These are phyloP conservation scores for Mimachlamys varia DNA, from an alignment of 2,888 invertebrate genomes.

Conservation along the genomic window DNA sequence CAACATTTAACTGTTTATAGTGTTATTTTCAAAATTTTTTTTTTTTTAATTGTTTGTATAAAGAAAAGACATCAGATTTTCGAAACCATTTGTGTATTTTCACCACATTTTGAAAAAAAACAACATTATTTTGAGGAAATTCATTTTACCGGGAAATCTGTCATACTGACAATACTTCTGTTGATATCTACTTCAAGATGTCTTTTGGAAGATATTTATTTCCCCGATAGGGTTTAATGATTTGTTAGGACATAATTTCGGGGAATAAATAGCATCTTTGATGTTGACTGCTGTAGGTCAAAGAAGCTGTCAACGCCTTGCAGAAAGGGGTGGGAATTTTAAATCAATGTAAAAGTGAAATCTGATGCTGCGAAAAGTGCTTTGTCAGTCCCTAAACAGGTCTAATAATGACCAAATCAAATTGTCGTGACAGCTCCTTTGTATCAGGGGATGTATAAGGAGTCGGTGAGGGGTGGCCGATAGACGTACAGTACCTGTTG, in stretches of 20 bases:
- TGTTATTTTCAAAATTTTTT: too few relatives aligned
- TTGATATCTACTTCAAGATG: too few relatives aligned
- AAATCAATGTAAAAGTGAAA: slow-evolving; percentile 5
- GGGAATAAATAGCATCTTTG: not conserved
- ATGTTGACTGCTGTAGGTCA: not conserved
- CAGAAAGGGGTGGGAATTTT: not conserved
- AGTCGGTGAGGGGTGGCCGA: not conserved
- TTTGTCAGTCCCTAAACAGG: slow-evolving; percentile 18
- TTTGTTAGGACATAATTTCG: not conserved
- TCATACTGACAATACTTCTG: too few relatives aligned
- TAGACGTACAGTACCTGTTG: not conserved
- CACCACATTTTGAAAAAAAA: too few relatives aligned
- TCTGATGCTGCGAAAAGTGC: not conserved
- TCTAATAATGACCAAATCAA: not conserved
- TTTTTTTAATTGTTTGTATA: too few relatives aligned
- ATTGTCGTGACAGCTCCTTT: not conserved
- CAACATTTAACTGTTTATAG: too few relatives aligned
- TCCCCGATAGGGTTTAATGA: not conserved
- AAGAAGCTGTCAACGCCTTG: slow-evolving; percentile 9
- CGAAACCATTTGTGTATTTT: too few relatives aligned
- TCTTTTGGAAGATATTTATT: too few relatives aligned
- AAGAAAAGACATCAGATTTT: too few relatives aligned
- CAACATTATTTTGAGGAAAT: too few relatives aligned
- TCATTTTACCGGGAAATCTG: too few relatives aligned
- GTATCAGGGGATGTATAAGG: not conserved